Percentiles rank a stretch among this genome's conserved stretches.
Conservation (phyloP, 2,888 invertebrate species). For the Gnatocerus cornutus region DNA sequence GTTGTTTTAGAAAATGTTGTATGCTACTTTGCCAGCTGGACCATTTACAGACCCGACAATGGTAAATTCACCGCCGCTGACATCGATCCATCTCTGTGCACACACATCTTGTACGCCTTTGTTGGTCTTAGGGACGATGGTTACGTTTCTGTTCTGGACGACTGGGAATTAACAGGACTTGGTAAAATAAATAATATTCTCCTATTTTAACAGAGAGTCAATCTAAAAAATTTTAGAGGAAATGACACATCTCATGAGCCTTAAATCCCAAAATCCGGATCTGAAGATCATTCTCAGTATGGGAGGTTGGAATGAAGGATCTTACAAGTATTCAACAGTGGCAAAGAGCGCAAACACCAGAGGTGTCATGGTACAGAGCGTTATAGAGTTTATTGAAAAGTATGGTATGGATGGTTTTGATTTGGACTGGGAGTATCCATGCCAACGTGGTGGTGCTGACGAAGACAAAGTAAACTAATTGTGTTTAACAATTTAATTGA, state of each 20-base stretch:
- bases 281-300: conserved; percentile 77
- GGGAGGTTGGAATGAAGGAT: conserved; percentile 80
- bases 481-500: background rate
- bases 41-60: conserved; percentile 69
- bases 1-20: conserved; percentile 34
- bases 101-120: conserved; percentile 84
- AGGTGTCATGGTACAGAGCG: conserved; percentile 47
- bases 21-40: conserved; percentile 47
- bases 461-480: conserved; percentile 33
- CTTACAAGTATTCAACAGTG: conserved; percentile 69
- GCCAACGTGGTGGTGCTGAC: conserved; percentile 38
- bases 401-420: conserved; percentile 45
- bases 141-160: conserved; percentile 75
- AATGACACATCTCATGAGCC: conserved; percentile 50
- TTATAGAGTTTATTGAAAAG: conserved; percentile 29
- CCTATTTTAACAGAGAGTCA: background rate
- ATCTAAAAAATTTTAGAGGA: conserved; percentile 37
- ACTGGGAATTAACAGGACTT: conserved; percentile 29
- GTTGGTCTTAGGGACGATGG: conserved; percentile 77
- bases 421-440: conserved; percentile 47
- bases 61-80: conserved; percentile 80
- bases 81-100: conserved; percentile 81
- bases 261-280: conserved; percentile 73
- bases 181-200: background rate
- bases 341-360: conserved; percentile 69